These are phyloP conservation scores for Vannuccia rotundouncinata DNA, from an alignment of 2,888 invertebrate genomes.

Conservation along the genomic window DNA sequence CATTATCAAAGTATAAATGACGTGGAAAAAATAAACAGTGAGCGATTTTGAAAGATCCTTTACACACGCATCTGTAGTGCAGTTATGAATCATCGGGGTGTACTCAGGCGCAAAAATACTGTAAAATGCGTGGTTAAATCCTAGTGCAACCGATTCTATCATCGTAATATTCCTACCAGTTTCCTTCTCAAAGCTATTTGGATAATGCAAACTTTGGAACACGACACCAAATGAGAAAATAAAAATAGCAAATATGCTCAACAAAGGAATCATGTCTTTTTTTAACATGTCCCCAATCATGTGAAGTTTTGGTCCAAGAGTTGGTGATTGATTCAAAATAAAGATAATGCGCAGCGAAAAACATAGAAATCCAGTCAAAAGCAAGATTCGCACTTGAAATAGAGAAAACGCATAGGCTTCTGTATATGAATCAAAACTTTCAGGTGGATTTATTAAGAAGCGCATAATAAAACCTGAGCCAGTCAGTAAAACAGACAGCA, in stretches of 20 bases:
- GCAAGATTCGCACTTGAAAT: neutral
- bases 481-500: slow-evolving; percentile 4
- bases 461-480: slow-evolving; percentile 1
- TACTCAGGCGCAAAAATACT: slow-evolving; percentile 34
- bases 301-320: slow-evolving; percentile 37
- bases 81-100: neutral
- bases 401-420: neutral
- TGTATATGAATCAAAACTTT: no score
- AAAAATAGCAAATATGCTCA: slow-evolving; percentile 37
- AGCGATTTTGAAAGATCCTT: slow-evolving; percentile 8
- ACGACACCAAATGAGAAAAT: slow-evolving; percentile 38
- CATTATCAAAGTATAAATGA: slow-evolving; percentile 31
- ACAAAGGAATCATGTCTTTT: slow-evolving; percentile 37
- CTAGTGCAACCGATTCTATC: neutral
- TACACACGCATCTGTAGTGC: neutral
- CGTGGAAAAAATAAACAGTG: slow-evolving; percentile 2
- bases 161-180: neutral
- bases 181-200: slow-evolving; percentile 33
- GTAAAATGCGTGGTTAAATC: slow-evolving; percentile 29
- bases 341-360: slow-evolving; percentile 37
- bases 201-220: slow-evolving; percentile 39
- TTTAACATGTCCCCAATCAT: slow-evolving; percentile 40
- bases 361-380: slow-evolving; percentile 28
- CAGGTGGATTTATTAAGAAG: no score
- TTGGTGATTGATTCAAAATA: slow-evolving; percentile 33